These are phyloP conservation scores for Halcyon malimbica DNA, from an alignment of 2,113 vertebrate species.

Conservation along the genomic window DNA sequence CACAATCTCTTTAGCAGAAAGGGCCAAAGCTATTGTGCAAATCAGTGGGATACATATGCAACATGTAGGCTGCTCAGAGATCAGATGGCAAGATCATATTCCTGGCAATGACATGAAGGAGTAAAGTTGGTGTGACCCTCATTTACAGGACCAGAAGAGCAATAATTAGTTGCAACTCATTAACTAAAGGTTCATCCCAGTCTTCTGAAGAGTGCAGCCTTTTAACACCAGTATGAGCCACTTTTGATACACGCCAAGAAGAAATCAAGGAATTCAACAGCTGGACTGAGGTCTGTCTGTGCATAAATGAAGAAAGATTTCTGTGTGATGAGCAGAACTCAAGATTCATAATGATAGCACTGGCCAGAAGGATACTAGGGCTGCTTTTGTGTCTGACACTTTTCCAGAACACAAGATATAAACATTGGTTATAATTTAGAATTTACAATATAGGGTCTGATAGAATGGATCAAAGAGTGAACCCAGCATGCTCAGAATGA, in stretches of 20 bases:
- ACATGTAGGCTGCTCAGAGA: background rate
- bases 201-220: background rate
- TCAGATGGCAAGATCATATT: background rate
- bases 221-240: background rate
- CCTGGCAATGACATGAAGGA: background rate
- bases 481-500: background rate
- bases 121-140: background rate
- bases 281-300: background rate
- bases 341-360: background rate
- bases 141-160: background rate
- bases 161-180: background rate
- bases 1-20: background rate
- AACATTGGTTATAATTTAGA: background rate
- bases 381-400: accelerated
- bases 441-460: background rate
- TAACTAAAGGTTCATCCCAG: background rate
- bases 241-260: background rate
- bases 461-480: background rate
- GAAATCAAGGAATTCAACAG: background rate
- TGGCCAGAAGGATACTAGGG: background rate
- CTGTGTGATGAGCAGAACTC: background rate
- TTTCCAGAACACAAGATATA: background rate
- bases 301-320: background rate
- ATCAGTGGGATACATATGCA: too few species aligned
- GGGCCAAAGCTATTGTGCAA: background rate